These are phyloP conservation scores for Ciconia stormi DNA, from an alignment of 2,113 vertebrate genomes.

Conservation along the genomic window DNA sequence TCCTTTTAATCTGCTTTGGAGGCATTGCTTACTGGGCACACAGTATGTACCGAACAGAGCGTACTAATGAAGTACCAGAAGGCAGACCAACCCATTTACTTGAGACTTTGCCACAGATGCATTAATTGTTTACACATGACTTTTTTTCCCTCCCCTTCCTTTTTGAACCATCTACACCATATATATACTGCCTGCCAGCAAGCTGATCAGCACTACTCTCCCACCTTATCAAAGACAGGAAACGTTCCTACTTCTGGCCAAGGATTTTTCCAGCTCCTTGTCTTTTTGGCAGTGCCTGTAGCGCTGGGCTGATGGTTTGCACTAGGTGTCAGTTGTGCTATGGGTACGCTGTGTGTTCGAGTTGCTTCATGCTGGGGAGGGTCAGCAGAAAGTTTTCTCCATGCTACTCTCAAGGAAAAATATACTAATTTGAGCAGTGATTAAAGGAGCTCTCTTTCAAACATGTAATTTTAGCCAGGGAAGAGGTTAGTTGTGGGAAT, in stretches of 20 bases:
- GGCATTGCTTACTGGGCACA: background rate
- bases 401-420: background rate
- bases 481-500: background rate
- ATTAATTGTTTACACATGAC: background rate
- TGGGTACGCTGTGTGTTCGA: fast-evolving
- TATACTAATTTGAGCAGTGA: too few relatives aligned
- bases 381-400: background rate
- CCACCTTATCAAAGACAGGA: background rate
- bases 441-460: background rate
- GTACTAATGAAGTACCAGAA: constrained; percentile 19
- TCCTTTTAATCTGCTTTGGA: background rate
- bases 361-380: background rate
- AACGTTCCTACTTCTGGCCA: background rate
- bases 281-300: background rate
- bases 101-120: background rate
- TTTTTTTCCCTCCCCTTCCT: fast-evolving
- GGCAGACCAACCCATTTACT: background rate
- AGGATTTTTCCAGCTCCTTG: background rate
- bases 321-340: background rate
- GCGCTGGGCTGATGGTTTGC: background rate
- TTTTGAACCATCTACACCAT: background rate
- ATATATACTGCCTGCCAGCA: background rate
- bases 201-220: background rate
- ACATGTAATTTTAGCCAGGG: background rate
- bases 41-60: background rate